Conservation (phyloP, 2,797 vertebrate species). For the Poeciliopsis gracilis region DNA sequence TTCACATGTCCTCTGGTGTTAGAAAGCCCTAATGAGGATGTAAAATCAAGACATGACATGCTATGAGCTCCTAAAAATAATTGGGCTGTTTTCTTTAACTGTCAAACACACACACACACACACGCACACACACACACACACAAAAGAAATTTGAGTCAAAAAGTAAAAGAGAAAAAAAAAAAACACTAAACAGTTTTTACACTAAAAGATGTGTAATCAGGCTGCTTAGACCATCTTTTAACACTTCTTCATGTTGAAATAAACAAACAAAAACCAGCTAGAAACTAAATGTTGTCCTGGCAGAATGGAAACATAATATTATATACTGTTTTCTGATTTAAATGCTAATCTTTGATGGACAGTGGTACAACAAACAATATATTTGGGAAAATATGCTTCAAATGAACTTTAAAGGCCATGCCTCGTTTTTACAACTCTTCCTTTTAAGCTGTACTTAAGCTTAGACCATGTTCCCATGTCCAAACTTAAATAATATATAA, state of each 20-base stretch:
- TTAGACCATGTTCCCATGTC: not conserved
- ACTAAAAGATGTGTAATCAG: not conserved
- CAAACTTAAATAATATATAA: not conserved
- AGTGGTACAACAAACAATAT: not conserved
- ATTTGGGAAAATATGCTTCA: not conserved
- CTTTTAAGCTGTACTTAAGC: not conserved
- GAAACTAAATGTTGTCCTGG: not conserved
- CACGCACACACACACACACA: not conserved
- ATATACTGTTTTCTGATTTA: conserved; percentile 6
- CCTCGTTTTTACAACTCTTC: not conserved
- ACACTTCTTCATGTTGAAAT: not conserved
- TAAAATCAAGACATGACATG: conserved; percentile 76
- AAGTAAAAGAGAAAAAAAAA: conserved; percentile 6
- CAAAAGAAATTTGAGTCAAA: conserved; percentile 11
- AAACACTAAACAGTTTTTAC: not conserved
- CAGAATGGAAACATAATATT: not conserved
- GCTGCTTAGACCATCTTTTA: not conserved
- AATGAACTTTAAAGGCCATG: not conserved
- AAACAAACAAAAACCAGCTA: conserved; percentile 7
- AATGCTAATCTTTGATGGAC: not conserved
- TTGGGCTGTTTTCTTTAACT: conserved; percentile 64
- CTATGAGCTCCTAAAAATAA: conserved; percentile 70
- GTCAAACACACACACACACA: conserved; percentile 26
- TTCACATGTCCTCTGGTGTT: conserved; percentile 78
- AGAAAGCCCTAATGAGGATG: conserved; percentile 76